Evolutionary conservation across 2,113 vertebrate species (phyloP), one percentile per base, ranked within the genome.

Genomic region (Pomatorhinus ruficollis): DNA sequence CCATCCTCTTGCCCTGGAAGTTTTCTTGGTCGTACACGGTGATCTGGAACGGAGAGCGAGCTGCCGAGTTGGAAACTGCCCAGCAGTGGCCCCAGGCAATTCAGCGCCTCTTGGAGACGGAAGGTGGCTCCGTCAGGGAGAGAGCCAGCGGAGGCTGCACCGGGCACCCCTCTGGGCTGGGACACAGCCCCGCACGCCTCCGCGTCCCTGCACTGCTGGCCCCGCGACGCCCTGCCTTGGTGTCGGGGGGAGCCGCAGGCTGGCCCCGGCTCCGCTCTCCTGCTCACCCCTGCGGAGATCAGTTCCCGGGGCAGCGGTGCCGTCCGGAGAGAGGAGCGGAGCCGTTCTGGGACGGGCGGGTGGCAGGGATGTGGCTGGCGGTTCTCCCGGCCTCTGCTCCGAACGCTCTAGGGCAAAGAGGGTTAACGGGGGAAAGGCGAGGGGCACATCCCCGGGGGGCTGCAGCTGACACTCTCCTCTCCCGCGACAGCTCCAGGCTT

Each of bases 11-110:
- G 47, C 99, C 99, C 97, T 99, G 99, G 98, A 99, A 99, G 96
- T 99, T 99, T 95, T 99, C 99, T 97, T 99, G 99, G 94, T 99
- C 99, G 23, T 99, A 99, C 87, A 99, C 98, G 9, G 99, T 99
- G 97, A 99, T 98, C 99, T 99, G 97, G 74, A 96, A 96, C 18
- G 54, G 83, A 86, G 83, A 92, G 37, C 7, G 22, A 61, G 70
- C 91, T 91, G 82, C 82, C 60, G 6, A 65, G 35, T 91, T 61
- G 83, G 90, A 76, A 91, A 74, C 64, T 2, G 90, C 87, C 68
- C 5, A 1, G 74, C 56, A 59, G 65, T 0, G 35, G 33, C 69
- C 83, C 60, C 60, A 2, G 69, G 68, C 3, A 6, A 71, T 81
- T 85, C 74, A 81, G 78, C 13, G 6, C 60, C 84, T 87, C 81